Conservation (phyloP, 2,888 invertebrate species). For the Magallana nippona region DNA sequence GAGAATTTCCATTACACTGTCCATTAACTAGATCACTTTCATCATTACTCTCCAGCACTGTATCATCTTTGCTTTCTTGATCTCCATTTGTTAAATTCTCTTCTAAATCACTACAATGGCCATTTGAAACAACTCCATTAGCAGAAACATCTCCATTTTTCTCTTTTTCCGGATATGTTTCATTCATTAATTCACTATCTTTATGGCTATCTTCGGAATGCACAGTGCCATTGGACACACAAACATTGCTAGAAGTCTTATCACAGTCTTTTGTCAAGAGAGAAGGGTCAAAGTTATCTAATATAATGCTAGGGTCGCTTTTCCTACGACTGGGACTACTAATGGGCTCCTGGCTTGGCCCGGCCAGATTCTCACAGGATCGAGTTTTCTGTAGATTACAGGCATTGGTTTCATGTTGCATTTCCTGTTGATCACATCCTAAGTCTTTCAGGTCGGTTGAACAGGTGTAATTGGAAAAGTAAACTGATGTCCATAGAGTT, state of each 20-base stretch:
- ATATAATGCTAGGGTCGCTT: conserved; percentile 89
- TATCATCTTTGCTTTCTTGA: conserved; percentile 39
- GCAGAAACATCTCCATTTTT: conserved; percentile 10
- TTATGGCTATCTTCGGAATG: conserved; percentile 48
- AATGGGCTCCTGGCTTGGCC: conserved; percentile 79
- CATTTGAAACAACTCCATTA: conserved; percentile 33
- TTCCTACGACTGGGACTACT: conserved; percentile 85
- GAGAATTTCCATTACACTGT: conserved; percentile 40
- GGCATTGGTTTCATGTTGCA: conserved; percentile 42
- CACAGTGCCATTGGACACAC: conserved; percentile 55
- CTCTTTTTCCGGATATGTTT: conserved; percentile 10
- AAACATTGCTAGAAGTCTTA: conserved; percentile 45
- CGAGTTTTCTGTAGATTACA: conserved; percentile 84
- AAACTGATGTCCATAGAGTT: conserved; percentile 91
- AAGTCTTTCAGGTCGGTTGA: conserved; percentile 69
- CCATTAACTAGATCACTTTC: conserved; percentile 42
- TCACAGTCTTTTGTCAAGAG: conserved; percentile 54
- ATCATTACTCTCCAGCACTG: conserved; percentile 10
- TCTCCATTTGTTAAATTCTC: conserved; percentile 39
- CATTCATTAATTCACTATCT: conserved; percentile 13
- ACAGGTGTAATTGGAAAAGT: conserved; percentile 83
- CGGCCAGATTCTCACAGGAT: conserved; percentile 90
- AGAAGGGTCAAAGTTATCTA: conserved; percentile 61
- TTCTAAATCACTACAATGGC: conserved; percentile 40
- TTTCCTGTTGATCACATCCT: conserved; percentile 53